Percentiles rank a stretch among this genome's conserved stretches.
These are phyloP conservation scores for Cataglyphis livida DNA, from an alignment of 2,888 invertebrate species.

Conservation along the genomic window DNA sequence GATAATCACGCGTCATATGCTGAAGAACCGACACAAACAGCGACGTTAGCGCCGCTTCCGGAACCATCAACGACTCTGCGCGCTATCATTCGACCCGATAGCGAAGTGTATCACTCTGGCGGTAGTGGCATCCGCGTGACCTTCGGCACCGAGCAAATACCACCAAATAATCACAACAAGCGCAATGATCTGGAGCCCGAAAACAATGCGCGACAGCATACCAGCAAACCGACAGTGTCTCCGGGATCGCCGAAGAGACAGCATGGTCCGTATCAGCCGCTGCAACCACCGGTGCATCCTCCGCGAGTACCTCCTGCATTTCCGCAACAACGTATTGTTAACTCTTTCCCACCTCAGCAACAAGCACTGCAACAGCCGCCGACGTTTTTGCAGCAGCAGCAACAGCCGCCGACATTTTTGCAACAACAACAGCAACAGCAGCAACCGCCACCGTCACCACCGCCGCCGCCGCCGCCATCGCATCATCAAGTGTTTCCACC, in stretches of 20 bases:
- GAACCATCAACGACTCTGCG: slow-evolving; percentile 92
- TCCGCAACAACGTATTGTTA: slow-evolving; percentile 83
- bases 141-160: slow-evolving; percentile 89
- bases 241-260: slow-evolving; percentile 82
- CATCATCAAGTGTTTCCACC: slow-evolving; percentile 81
- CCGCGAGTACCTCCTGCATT: slow-evolving; percentile 81
- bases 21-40: slow-evolving; percentile 87
- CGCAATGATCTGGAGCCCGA: slow-evolving; percentile 78
- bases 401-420: slow-evolving; percentile 60
- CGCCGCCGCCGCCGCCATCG: slow-evolving; percentile 54
- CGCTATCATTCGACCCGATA: slow-evolving; percentile 94
- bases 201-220: slow-evolving; percentile 71
- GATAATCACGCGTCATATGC: slow-evolving; percentile 85
- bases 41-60: slow-evolving; percentile 85
- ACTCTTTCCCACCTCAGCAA: slow-evolving; percentile 83
- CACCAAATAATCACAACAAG: slow-evolving; percentile 84
- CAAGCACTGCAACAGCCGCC: slow-evolving; percentile 81
- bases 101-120: slow-evolving; percentile 92
- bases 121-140: slow-evolving; percentile 93
- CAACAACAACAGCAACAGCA: slow-evolving; percentile 81
- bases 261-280: slow-evolving; percentile 82
- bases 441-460: slow-evolving; percentile 74
- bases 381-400: slow-evolving; percentile 60
- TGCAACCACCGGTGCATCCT: slow-evolving; percentile 75
- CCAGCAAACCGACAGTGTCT: slow-evolving; percentile 73